Conservation (phyloP, 1,140 invertebrate species). For the Drosophila lowei region DNA sequence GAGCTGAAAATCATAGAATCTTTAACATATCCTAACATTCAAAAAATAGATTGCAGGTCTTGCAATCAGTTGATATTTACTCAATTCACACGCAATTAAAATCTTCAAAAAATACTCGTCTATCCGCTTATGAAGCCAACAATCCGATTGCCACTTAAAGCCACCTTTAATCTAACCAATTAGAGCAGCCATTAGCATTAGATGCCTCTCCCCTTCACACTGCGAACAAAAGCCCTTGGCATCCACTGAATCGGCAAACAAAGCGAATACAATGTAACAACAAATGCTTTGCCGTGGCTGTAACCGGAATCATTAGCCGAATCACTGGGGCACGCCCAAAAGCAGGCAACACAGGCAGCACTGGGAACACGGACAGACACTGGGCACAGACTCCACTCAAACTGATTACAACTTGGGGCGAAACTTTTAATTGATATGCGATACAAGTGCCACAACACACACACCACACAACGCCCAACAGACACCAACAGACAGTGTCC, state of each 20-base stretch:
- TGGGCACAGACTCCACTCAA: slow-evolving; percentile 18
- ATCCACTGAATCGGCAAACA: slow-evolving; percentile 25
- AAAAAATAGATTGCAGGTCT: too few species aligned
- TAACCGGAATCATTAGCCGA: slow-evolving; percentile 44
- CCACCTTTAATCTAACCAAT: slow-evolving; percentile 37
- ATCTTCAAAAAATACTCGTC: too few species aligned
- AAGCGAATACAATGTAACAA: slow-evolving; percentile 31
- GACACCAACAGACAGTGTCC: slow-evolving; percentile 11
- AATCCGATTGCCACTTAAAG: slow-evolving; percentile 11
- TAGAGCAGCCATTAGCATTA: slow-evolving; percentile 25
- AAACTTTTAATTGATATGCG: slow-evolving; percentile 69
- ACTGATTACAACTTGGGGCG: slow-evolving; percentile 36
- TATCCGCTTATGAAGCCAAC: too few species aligned
- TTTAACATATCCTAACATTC: too few species aligned
- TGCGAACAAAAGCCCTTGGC: slow-evolving; percentile 16
- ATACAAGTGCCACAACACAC: slow-evolving; percentile 17
- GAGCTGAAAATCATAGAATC: too few species aligned
- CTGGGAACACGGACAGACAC: neutral
- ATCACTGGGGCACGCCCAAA: slow-evolving; percentile 50
- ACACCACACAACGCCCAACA: neutral
- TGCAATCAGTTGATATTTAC: too few species aligned
- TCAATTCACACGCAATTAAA: too few species aligned
- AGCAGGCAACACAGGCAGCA: slow-evolving; percentile 33
- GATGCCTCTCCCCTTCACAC: slow-evolving; percentile 20
- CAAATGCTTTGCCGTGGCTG: slow-evolving; percentile 24